A percentile compares a stretch with the other conserved stretches of the same genome.
These are phyloP conservation scores for Chrysotoxum bicinctum DNA, from an alignment of 2,888 invertebrate genomes.

Conservation along the genomic window DNA sequence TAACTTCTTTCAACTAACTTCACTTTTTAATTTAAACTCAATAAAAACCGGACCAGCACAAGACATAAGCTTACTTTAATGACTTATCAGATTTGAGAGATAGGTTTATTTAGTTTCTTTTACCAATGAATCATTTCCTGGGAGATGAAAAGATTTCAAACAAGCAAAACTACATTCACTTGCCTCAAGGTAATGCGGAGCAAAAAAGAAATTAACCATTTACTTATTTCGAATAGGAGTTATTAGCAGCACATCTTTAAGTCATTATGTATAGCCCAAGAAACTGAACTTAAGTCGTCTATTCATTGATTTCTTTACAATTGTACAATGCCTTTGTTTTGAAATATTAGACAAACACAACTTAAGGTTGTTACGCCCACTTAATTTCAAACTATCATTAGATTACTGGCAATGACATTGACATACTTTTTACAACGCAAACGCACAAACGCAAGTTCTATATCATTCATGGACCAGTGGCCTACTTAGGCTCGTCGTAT, in stretches of 20 bases:
- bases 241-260: neutral
- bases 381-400: conserved; percentile 28
- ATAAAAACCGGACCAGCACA: neutral
- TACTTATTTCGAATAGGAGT: neutral
- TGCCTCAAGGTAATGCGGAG: neutral
- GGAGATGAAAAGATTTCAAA: conserved; percentile 22
- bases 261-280: neutral
- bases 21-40: conserved; percentile 1
- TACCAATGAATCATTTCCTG: conserved; percentile 21
- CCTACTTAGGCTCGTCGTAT: neutral
- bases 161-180: conserved; percentile 18
- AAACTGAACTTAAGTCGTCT: conserved; percentile 11
- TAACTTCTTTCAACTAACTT: neutral
- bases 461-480: conserved; percentile 46
- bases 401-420: conserved; percentile 44
- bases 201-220: neutral
- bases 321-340: conserved; percentile 19
- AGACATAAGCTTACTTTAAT: neutral
- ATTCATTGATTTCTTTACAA: conserved; percentile 26
- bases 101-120: neutral
- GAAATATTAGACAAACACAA: conserved; percentile 23
- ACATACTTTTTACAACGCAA: conserved; percentile 39
- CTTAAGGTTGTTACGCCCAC: conserved; percentile 56
- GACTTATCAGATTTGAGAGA: neutral
- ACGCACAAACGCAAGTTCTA: conserved; percentile 33